Conservation (phyloP, 2,113 vertebrate species). For the Lasiurus borealis region DNA sequence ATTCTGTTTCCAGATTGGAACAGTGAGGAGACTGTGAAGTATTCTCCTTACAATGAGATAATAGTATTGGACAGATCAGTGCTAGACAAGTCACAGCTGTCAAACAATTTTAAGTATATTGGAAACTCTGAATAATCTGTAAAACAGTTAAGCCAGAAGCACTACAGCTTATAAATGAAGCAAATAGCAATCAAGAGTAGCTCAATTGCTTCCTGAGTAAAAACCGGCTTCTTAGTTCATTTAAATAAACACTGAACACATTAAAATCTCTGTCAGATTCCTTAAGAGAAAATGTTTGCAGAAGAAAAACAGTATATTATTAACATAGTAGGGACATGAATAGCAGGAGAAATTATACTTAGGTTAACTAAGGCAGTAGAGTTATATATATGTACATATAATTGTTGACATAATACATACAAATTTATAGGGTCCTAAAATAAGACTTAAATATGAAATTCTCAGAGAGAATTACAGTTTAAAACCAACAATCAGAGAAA, state of each 20-base stretch:
- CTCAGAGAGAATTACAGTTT: background rate
- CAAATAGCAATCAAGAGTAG: slow-evolving; percentile 38
- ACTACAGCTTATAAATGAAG: slow-evolving; percentile 63
- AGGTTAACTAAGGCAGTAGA: background rate
- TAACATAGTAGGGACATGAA: background rate
- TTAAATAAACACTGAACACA: slow-evolving; percentile 67
- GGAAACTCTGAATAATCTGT: slow-evolving; percentile 62
- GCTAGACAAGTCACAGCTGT: slow-evolving; percentile 56
- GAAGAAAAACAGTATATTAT: slow-evolving; percentile 58
- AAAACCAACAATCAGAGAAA: slow-evolving; percentile 35
- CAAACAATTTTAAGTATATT: slow-evolving; percentile 62
- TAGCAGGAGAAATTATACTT: slow-evolving; percentile 25
- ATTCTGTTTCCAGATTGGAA: background rate
- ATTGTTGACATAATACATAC: background rate
- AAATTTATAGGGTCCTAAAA: background rate
- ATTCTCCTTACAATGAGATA: background rate
- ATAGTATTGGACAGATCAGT: background rate
- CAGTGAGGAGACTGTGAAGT: background rate
- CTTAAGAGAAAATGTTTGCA: slow-evolving; percentile 34
- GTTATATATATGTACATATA: background rate
- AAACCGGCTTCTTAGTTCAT: slow-evolving; percentile 36
- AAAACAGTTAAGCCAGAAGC: slow-evolving; percentile 59
- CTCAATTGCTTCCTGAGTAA: slow-evolving; percentile 57
- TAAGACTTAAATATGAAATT: slow-evolving; percentile 8
- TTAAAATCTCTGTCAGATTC: slow-evolving; percentile 48